Base-by-base conservation (phyloP, 1,140 invertebrate species). In the Monomorium pharaonis region DNA sequence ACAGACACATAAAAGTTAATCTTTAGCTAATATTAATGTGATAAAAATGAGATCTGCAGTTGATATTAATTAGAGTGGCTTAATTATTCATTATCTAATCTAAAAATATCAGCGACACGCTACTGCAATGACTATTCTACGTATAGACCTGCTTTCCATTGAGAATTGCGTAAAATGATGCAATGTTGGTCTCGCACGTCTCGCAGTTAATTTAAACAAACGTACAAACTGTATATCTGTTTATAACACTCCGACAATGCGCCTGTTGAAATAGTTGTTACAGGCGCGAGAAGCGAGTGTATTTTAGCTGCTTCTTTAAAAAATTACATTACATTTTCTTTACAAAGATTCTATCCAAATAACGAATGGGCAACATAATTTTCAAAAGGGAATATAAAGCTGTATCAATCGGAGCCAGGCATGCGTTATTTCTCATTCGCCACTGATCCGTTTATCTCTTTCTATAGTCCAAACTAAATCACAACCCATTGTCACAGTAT, bases 161-260 rank as follows among this genome's bases (percentile, higher is more conserved):
- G 47, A 49, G 60, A 78, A 4, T 83, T 83, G 67, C 78, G 67
- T 83, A n/a, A 72, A 83, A 21, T 83, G 51, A 83, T 44, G 67
- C 78, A 60, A 83, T 42, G 37, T 74, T 83, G 58, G 37, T 30
- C 37, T 72, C 18, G 33, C 49, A 42, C 33, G 33, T 70, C 63
- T 42, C 63, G 12, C 18, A 16, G 72, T 47, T 33, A 33, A 74
- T n/a, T 83, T 18, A 72, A 81, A 72, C 58, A 56, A n/a, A 16
- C n/a, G 44, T 24, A 49, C n/a, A 14, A 65, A 33, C 0, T 42
- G 21, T 56, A 80, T 33, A 49, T 44, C 33, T 30, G 27, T 30
- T 30, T 56, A 18, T 33, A 37, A 81, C 14, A 7, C 54, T 33
- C 21, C 14, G 7, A 30, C 30, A 10, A 58, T 60, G 24, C 14